Evolutionary conservation across 1,140 invertebrate genomes (phyloP), one percentile per base, ranked within the genome.

Genomic region (Hycleus phaleratus): DNA sequence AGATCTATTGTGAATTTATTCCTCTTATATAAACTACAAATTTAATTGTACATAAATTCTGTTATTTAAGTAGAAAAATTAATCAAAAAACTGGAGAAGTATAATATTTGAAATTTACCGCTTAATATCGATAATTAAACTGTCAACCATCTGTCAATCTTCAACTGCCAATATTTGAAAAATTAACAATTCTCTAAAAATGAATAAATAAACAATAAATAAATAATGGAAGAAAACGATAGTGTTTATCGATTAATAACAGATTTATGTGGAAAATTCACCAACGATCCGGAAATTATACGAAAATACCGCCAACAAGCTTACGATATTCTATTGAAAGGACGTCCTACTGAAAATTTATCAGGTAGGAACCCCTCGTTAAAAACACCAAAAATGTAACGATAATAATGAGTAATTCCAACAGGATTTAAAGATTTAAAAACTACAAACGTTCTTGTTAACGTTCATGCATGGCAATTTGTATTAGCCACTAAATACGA

Each of bases 381-480:
- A 32, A 7, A 32, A 32, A 5, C 32, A 18, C 48, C 38, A 60
- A 50, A 59, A 52, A 58, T 68, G 43, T 39, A 26, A 40, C 46
- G n/a, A 8, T 12, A 11, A 48, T 43, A 43, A 42, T 26, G 42
- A 61, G 6, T 24, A 32, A 50, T 32, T 53, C 65, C 64, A 64
- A 53, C 12, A 66, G 64, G 50, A 40, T 59, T 54, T 25, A 49
- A 59, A 42, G 58, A 63, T 54, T 54, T 65, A 24, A 58, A 65
- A 52, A 60, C 57, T 26, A 58, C 58, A 11, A 67, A 73, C 46
- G 61, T 68, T 38, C 43, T 59, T 7, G 58, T 65, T 38, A 68
- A 69, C 48, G 63, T 73, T 40, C 45, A 68, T 43, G 65, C 64
- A 9, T 73, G 71, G 71, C 56, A 69, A 49, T 69, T 60, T 51